A percentile compares a stretch with the other conserved stretches of the same genome.
phyloP scores from a whole-genome alignment of 2,797 vertebrate genomes.

The Myotis vivesi region DNA sequence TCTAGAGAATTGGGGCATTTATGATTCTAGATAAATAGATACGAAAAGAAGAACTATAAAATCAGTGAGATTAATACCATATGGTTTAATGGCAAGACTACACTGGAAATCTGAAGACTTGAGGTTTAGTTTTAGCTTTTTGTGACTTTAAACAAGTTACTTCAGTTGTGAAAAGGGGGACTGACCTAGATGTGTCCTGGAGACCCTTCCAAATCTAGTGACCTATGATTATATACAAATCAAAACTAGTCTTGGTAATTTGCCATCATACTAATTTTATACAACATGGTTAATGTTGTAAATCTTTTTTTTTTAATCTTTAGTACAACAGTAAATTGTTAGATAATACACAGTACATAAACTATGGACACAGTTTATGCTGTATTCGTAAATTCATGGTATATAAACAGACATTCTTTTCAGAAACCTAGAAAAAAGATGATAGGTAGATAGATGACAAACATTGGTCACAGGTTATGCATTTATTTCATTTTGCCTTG shows the following conservation, averaged over 20 bases:
- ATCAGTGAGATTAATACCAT: not conserved
- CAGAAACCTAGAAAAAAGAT: not conserved
- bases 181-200: not conserved
- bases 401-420: not conserved
- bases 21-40: not conserved
- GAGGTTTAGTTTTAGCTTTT: not conserved
- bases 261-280: not conserved
- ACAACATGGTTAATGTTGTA: not conserved
- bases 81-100: not conserved
- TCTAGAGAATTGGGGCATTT: not conserved
- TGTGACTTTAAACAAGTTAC: not conserved
- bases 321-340: not conserved
- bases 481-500: no score
- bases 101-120: not conserved
- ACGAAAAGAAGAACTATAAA: not conserved
- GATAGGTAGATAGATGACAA: not conserved
- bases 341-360: not conserved
- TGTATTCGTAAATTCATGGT: not conserved
- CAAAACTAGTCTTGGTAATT: not conserved
- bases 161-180: not conserved
- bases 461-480: not conserved
- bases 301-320: not conserved
- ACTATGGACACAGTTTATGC: not conserved
- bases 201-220: not conserved
- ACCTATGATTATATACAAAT: not conserved